Evolutionary conservation across 2,888 invertebrate species (phyloP), one percentile per base, ranked within the genome.

Genomic region (Dermolepida albohirtum): DNA sequence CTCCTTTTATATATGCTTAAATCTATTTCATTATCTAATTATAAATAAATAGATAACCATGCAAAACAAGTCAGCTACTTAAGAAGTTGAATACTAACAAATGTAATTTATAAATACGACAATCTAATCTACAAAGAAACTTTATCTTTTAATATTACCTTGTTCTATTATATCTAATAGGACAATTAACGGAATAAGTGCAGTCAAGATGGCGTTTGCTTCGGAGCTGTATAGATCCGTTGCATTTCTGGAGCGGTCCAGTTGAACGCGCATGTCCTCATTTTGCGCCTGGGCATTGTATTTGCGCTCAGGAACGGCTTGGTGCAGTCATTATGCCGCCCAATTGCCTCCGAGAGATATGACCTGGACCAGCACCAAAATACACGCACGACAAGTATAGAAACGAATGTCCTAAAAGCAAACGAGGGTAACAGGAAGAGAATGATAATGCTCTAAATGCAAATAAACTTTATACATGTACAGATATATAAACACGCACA

Each of bases 301-400:
- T 70, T 72, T 62, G 16, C 39, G 16, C 34, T 49, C 34, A 14
- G 59, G 14, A 62, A 47, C 59, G 59, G 47, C 29, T 73, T 78
- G 77, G 75, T 77, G 78, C 77, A 78, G 76, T 78, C 78, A 78
- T 78, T 78, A 78, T 72, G 75, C 75, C 76, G 77, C 77, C 77
- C 77, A 75, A 75, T 72, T 74, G 71, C 74, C 67, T 72, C 67
- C 70, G 68, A 71, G 71, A 72, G 71, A 69, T 73, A 70, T 65
- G 72, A 68, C 67, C 34, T 17, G 72, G 72, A 71, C 73, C 67
- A 73, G 71, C 71, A 74, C 70, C 69, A 71, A 76, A 76, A 12
- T 29, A 47, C 47, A 57, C 44, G 10, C 34, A 34, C 47, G 43
- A 27, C 57, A 29, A 29, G 43, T 47, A 11, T 34, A 6, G 7